Conservation (phyloP, 2,113 vertebrate species). For the Peromyscus leucopus region DNA sequence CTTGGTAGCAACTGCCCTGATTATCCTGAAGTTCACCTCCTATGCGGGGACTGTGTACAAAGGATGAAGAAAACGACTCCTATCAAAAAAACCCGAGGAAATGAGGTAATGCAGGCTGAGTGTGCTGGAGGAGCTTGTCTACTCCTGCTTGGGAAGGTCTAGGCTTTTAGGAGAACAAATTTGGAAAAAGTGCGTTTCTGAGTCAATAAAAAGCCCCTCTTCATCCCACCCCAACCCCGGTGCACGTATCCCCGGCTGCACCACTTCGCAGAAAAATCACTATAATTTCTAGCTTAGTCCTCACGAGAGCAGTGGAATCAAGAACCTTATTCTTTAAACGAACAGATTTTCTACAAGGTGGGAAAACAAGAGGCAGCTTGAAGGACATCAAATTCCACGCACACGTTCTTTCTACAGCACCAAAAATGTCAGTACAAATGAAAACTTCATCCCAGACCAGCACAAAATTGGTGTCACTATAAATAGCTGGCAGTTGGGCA, state of each 20-base stretch:
- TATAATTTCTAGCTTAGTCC: not conserved
- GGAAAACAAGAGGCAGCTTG: conserved; percentile 7
- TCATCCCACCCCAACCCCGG: accelerated
- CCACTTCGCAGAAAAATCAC: not conserved
- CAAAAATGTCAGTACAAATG: not conserved
- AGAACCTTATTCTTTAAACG: not conserved
- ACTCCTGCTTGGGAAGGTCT: not conserved
- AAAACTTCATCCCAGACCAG: not conserved
- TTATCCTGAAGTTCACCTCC: not conserved
- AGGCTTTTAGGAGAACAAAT: not conserved
- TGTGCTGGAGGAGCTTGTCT: not conserved
- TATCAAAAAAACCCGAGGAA: not conserved
- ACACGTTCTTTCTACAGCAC: not conserved
- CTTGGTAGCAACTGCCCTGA: not conserved
- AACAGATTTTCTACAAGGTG: not conserved
- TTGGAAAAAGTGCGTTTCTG: not conserved
- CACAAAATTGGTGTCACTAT: conserved; percentile 5
- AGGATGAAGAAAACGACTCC: not conserved
- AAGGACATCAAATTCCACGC: not conserved
- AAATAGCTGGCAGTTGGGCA: not conserved
- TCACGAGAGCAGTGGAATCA: not conserved
- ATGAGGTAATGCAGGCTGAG: not conserved
- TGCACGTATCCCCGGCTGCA: not conserved
- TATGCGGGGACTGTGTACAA: not conserved
- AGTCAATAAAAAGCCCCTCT: not conserved